These are phyloP conservation scores for Acanthisitta chloris DNA, from an alignment of 2,113 vertebrate genomes.

Conservation along the genomic window DNA sequence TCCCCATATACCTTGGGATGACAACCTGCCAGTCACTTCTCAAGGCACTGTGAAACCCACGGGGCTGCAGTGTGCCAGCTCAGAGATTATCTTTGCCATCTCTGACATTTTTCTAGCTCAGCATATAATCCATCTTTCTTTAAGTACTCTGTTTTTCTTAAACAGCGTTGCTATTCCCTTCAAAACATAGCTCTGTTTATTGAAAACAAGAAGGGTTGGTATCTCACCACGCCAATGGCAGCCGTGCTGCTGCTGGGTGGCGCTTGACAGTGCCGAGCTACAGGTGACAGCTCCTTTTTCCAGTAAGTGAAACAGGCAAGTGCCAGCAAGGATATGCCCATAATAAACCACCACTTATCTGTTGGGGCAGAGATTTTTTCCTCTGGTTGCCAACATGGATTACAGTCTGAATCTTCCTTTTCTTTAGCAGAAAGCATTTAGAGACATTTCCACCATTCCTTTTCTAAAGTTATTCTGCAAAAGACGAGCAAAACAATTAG, in stretches of 20 bases:
- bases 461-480: background rate
- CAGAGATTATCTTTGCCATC: background rate
- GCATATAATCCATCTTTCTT: background rate
- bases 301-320: background rate
- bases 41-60: accelerated
- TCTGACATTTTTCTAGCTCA: background rate
- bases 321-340: background rate
- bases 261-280: background rate
- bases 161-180: background rate
- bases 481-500: background rate
- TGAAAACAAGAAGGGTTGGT: conserved; percentile 1
- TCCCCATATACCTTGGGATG: background rate
- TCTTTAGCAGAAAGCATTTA: background rate
- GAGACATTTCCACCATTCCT: background rate
- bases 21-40: background rate
- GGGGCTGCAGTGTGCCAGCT: background rate
- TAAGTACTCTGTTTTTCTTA: background rate
- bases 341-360: background rate
- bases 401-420: background rate
- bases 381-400: background rate
- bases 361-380: background rate
- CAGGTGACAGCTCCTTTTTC: background rate
- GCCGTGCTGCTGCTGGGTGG: background rate
- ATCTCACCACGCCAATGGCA: background rate
- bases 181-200: background rate